These are phyloP conservation scores for Leguminivora glycinivorella DNA, from an alignment of 1,140 invertebrate species.

Conservation along the genomic window DNA sequence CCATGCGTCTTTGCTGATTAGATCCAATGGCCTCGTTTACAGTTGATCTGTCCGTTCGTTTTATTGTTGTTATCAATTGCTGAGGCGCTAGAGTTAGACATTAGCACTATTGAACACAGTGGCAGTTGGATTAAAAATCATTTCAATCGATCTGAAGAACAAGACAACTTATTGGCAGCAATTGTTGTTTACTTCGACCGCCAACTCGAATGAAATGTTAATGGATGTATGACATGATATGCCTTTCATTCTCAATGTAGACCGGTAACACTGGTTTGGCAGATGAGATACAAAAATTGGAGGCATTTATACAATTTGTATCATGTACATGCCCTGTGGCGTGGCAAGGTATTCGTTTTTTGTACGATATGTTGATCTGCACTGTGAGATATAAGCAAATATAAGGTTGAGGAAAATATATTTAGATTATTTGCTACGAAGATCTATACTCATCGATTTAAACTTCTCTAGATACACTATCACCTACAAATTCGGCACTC, in stretches of 20 bases:
- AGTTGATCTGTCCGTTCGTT: slow-evolving; percentile 24
- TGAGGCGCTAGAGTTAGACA: slow-evolving; percentile 42
- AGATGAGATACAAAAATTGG: neutral
- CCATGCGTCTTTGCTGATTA: slow-evolving; percentile 62
- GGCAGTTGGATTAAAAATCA: slow-evolving; percentile 20
- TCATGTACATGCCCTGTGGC: neutral
- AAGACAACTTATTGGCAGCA: slow-evolving; percentile 3
- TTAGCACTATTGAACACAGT: slow-evolving; percentile 19
- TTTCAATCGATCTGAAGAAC: slow-evolving; percentile 7
- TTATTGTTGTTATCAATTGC: slow-evolving; percentile 57
- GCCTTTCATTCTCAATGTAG: neutral
- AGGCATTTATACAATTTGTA: neutral
- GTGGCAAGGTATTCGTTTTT: neutral
- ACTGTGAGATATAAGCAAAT: neutral
- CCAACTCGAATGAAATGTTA: slow-evolving; percentile 1
- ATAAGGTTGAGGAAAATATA: neutral
- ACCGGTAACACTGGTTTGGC: slow-evolving; percentile 4
- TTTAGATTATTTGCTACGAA: neutral
- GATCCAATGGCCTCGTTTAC: slow-evolving; percentile 40
- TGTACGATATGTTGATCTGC: neutral
- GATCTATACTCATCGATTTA: too few species aligned
- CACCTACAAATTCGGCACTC: too few species aligned
- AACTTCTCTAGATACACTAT: too few species aligned
- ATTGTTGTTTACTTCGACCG: neutral
- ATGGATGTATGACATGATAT: neutral